A percentile compares a stretch with the other conserved stretches of the same genome.
These are phyloP conservation scores for Chaetops frenatus DNA, from an alignment of 2,113 vertebrate species.

Conservation along the genomic window DNA sequence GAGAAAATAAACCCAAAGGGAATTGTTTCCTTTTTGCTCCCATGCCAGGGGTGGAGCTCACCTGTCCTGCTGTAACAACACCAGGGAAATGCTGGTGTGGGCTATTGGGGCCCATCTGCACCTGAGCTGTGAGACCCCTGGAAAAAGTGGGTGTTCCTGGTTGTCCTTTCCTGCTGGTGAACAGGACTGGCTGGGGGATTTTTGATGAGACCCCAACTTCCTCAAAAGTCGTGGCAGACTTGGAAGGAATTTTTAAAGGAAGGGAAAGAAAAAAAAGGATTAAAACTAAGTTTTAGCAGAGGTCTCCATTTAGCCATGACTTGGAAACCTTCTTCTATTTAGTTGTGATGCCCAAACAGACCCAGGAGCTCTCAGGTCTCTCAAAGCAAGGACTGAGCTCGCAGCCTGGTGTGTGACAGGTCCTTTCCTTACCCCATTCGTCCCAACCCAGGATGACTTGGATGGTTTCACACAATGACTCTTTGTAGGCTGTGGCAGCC, in stretches of 20 bases:
- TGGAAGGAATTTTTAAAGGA: neutral
- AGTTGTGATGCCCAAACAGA: neutral
- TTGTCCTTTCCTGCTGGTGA: neutral
- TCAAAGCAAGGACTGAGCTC: neutral
- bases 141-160: neutral
- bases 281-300: neutral
- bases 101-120: no score
- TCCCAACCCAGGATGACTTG: neutral
- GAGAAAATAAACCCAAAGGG: neutral
- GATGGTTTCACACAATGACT: neutral
- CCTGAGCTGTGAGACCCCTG: neutral
- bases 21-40: neutral
- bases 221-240: neutral
- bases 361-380: neutral
- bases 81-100: neutral
- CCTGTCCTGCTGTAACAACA: neutral
- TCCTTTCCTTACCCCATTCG: neutral
- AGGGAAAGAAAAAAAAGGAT: neutral
- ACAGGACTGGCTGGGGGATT: neutral
- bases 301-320: fast-evolving
- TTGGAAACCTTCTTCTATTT: neutral
- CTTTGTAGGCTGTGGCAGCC: neutral
- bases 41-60: neutral
- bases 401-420: neutral
- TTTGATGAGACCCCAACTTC: neutral